phyloP scores from a whole-genome alignment of 2,113 vertebrate species.

The Clinocottus analis region DNA sequence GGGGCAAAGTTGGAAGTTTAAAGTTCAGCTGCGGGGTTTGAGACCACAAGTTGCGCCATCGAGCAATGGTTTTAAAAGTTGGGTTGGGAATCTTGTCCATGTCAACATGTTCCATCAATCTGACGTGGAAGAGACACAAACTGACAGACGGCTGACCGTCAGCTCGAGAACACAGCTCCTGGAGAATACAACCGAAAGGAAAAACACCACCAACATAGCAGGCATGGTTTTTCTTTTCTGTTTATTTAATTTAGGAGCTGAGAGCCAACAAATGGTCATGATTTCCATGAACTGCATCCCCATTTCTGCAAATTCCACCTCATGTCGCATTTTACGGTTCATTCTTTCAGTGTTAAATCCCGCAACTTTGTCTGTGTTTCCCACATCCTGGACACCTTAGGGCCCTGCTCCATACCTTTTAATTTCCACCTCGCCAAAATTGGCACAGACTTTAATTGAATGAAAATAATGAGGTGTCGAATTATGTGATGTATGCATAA shows the following conservation, averaged over 20 bases:
- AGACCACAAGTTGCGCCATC: not conserved
- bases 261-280: not conserved
- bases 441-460: not conserved
- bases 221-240: not conserved
- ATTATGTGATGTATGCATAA: no score
- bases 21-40: not conserved
- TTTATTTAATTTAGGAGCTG: not conserved
- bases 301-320: not conserved
- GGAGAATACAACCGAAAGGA: no score
- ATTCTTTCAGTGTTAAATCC: not conserved
- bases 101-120: not conserved
- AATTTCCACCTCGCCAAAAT: not conserved
- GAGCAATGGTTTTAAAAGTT: not conserved
- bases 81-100: not conserved
- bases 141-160: not conserved
- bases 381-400: not conserved
- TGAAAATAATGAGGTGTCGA: not conserved
- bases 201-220: not conserved
- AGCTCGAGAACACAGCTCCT: no score
- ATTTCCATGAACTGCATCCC: not conserved
- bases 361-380: not conserved
- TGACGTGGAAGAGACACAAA: not conserved
- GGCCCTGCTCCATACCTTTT: not conserved
- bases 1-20: not conserved
- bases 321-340: not conserved